phyloP scores from a whole-genome alignment of 2,888 invertebrate species.

The Nebria brevicollis region DNA sequence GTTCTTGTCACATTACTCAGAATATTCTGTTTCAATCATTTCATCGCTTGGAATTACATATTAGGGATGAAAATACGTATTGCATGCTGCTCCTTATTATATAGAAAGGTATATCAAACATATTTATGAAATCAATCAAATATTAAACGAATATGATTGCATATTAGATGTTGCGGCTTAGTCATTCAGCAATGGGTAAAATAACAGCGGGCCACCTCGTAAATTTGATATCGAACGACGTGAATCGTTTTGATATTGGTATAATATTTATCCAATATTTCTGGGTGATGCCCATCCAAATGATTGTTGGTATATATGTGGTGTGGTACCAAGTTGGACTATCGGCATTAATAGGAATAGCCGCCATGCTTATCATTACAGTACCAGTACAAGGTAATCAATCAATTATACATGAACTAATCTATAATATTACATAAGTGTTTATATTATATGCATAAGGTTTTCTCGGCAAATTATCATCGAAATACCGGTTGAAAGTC shows the following conservation, averaged over 20 bases:
- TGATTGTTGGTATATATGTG: conserved; percentile 67
- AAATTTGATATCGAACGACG: conserved; percentile 82
- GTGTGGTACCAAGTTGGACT: conserved; percentile 63
- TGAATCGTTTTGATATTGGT: conserved; percentile 77
- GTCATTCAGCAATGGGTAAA: conserved; percentile 74
- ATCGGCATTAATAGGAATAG: conserved; percentile 68
- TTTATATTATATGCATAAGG: conserved; percentile 50
- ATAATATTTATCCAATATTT: conserved; percentile 75
- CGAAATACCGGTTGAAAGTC: conserved; percentile 57
- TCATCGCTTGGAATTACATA: conserved; percentile 20
- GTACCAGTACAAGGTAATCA: conserved; percentile 59
- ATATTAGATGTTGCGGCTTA: conserved; percentile 66
- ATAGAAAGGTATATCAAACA: conserved; percentile 53
- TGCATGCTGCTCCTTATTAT: conserved; percentile 46
- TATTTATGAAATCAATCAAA: too few relatives aligned
- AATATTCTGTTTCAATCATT: conserved; percentile 41
- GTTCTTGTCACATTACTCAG: conserved; percentile 30
- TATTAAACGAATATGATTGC: neutral
- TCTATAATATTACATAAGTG: neutral
- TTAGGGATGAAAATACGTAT: conserved; percentile 47
- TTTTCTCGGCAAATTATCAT: conserved; percentile 57
- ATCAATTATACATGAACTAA: neutral
- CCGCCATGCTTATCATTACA: conserved; percentile 62
- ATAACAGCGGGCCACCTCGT: conserved; percentile 82
- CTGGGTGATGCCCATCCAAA: conserved; percentile 78